Evolutionary conservation across 2,113 vertebrate species (phyloP), one percentile per base, ranked within the genome.

Genomic region (Elachura formosa): DNA sequence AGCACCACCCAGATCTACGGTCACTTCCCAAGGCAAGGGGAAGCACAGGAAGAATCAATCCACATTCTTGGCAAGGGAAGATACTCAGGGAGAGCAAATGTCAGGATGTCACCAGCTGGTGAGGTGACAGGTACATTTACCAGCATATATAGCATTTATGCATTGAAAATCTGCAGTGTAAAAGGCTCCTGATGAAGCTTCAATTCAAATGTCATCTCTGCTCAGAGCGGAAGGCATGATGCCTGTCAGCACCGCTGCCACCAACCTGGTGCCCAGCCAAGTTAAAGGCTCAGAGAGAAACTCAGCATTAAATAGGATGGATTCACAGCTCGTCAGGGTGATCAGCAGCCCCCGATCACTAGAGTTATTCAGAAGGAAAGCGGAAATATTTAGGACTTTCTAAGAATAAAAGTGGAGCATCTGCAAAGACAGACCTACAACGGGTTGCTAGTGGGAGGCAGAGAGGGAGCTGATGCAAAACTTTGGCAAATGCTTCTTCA

Each of bases 361-460:
- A 79, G 78, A 91, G 94, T 68, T 69, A 69, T 40, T 86, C 76
- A 81, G 72, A 54, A 85, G 36, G 59, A 92, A 86, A 93, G 61
- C 31, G 38, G 96, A 96, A 96, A 87, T 71, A 74, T 84, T 95
- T 92, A 92, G 89, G 86, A 55, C 78, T 94, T 96, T 91, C 90
- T 94, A 95, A 95, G 96, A 95, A 96, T 88, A 95, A 94, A 96
- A 93, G 58, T 10, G 1, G 78, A 95, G 92, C 94, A 94, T 94
- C 92, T 95, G 90, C 94, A 94, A 92, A 94, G 83, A 51, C 95
- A 95, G 96, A 88, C 76, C 68, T 74, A 58, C 67, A 45, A 41
- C 6, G 68, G 64, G 83, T 90, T 93, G 92, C 68, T 71, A 73
- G 88, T 91, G 92, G 83, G 88, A 92, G 82, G 85, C 68, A 31